phyloP scores from a whole-genome alignment of 64 coral and sea anemone genomes.

The Pachyseris speciosa region DNA sequence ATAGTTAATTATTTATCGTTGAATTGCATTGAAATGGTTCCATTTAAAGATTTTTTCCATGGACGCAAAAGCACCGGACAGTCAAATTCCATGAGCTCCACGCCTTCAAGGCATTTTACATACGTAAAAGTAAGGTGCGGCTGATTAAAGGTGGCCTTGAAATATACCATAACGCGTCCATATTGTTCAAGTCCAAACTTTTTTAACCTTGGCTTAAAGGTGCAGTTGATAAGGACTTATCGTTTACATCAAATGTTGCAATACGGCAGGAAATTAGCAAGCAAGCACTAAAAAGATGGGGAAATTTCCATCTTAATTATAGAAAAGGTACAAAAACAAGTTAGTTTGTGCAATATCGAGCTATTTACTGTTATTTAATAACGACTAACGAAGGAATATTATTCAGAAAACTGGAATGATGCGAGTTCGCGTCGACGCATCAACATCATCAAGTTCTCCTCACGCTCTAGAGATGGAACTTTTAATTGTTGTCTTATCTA shows the following conservation, averaged over 20 bases:
- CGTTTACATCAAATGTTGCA: background rate
- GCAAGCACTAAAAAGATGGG: background rate
- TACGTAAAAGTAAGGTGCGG: background rate
- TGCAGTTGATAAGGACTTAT: background rate
- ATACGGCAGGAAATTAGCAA: background rate
- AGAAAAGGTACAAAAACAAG: no score
- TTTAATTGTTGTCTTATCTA: background rate
- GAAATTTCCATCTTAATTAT: background rate
- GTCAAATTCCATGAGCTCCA: background rate
- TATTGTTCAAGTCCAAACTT: background rate
- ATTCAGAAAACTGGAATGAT: background rate
- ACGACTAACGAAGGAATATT: background rate
- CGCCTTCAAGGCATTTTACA: background rate
- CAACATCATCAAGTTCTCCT: background rate
- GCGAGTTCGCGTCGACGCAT: background rate
- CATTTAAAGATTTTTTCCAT: background rate
- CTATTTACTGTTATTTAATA: background rate
- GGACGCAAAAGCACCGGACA: no score
- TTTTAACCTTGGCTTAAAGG: background rate
- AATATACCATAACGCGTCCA: background rate
- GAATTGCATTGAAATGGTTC: background rate
- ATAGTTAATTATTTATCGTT: no score
- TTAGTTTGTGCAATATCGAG: no score
- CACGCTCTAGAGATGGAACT: background rate
- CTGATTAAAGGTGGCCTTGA: background rate